These are phyloP conservation scores for Drosophila leonis DNA, from an alignment of 2,888 invertebrate genomes.

Conservation along the genomic window DNA sequence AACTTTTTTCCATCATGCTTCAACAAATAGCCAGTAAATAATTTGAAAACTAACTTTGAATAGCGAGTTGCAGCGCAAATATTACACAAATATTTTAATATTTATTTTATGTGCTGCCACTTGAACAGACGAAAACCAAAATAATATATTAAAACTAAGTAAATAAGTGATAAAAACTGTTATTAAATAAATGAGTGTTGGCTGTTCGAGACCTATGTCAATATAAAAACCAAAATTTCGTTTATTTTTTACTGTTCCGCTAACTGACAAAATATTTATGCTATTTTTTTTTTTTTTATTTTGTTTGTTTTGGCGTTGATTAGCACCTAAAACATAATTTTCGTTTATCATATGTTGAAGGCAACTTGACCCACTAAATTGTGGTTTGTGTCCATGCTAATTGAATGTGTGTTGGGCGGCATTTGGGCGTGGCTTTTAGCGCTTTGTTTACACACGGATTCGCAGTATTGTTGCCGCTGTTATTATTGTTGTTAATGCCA, in stretches of 20 bases:
- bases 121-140: conserved; percentile 34
- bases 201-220: conserved; percentile 47
- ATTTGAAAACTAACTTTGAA: conserved; percentile 20
- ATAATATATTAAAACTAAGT: conserved; percentile 17
- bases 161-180: conserved; percentile 53
- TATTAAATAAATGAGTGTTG: conserved; percentile 47
- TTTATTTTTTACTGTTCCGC: conserved; percentile 56
- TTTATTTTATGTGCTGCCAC: conserved; percentile 51
- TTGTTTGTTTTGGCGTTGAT: conserved; percentile 39
- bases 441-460: conserved; percentile 43
- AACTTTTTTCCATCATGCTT: conserved; percentile 33
- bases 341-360: conserved; percentile 36
- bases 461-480: conserved; percentile 11
- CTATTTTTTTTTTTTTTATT: background rate
- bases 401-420: conserved; percentile 21
- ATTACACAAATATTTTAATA: conserved; percentile 50
- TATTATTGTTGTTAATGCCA: conserved; percentile 42
- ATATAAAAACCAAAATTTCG: conserved; percentile 43
- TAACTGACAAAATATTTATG: conserved; percentile 37
- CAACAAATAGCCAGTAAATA: conserved; percentile 29
- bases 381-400: conserved; percentile 68
- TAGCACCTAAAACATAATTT: conserved; percentile 56
- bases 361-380: conserved; percentile 69
- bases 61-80: conserved; percentile 12
- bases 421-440: conserved; percentile 33